These are phyloP conservation scores for Lampris incognitus DNA, from an alignment of 2,113 vertebrate species.

Conservation along the genomic window DNA sequence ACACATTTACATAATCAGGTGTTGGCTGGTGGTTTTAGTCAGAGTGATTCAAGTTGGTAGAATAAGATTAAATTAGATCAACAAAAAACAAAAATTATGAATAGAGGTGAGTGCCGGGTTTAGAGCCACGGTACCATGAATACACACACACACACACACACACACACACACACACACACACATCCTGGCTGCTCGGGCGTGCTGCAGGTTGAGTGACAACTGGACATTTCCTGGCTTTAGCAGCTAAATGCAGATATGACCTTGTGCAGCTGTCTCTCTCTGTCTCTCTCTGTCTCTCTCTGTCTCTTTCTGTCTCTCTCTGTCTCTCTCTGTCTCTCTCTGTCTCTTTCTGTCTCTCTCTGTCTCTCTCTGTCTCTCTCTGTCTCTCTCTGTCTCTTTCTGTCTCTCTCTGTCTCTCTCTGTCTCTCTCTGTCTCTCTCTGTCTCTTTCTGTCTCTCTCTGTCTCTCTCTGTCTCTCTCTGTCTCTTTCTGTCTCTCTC, in stretches of 20 bases:
- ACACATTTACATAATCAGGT: background rate
- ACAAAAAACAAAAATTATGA: too few species aligned
- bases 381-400: too few species aligned
- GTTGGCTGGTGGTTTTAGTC: background rate
- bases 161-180: constrained; percentile 6
- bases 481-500: too few species aligned
- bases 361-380: too few species aligned
- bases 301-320: background rate
- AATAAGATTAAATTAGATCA: constrained; percentile 48
- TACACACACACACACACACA: too few species aligned
- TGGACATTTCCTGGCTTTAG: constrained; percentile 38
- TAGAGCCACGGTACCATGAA: too few species aligned
- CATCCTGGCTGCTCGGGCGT: constrained; percentile 26
- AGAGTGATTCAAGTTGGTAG: constrained; percentile 32
- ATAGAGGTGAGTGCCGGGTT: too few species aligned
- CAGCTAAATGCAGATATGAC: constrained; percentile 63
- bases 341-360: too few species aligned
- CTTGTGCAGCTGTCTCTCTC: constrained; percentile 58
- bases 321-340: background rate
- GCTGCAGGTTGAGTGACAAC: constrained; percentile 50
- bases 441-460: too few species aligned
- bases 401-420: too few species aligned
- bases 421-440: too few species aligned
- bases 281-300: constrained; percentile 19
- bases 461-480: too few species aligned